Evolutionary conservation across 2,113 vertebrate species (phyloP), one percentile per base, ranked within the genome.

Genomic region (Apistogramma diplotaenia): DNA sequence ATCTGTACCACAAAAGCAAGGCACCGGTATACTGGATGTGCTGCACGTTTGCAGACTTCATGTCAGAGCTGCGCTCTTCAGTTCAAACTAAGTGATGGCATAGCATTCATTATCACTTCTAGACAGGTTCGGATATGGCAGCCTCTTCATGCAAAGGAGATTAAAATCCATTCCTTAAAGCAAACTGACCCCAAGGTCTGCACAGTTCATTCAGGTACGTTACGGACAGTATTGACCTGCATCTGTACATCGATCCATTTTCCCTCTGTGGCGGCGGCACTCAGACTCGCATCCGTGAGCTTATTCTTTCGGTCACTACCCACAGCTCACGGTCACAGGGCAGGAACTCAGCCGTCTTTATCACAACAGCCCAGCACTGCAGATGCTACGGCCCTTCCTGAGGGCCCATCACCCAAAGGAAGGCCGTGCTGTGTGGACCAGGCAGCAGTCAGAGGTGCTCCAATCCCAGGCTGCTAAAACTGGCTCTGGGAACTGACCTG

Each of bases 1-100:
- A 56, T 51, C 72, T 60, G 76, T 79, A 92, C 86, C 93, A 95
- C 90, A 94, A 83, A 87, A 96, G 91, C 94, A 97, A 97, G 96
- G 96, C 96, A 97, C 95, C 95, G 82, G 82, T 85, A 77, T 70
- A 74, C 23, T 94, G 85, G 93, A 91, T 85, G 78, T 57, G 33
- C 78, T 70, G 65, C 43, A 70, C 43, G 76, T 83, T 13, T 83
- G 4, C 78, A 70, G 84, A 74, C 29, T 90, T 89, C 83, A 35
- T 56, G 40, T 85, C 46, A 58, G 76, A 80, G n/a, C 57, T 51
- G 25, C 40, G 33, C 21, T 86, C 40, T 0, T 79, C 33, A 58
- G 29, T 72, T 40, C 10, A 86, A 81, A 33, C 56, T 18, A 81
- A 60, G 43, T 31, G 19, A 78, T 78, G 58, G 58, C n/a, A 0